Conservation (phyloP, 1,140 invertebrate genomes). For the Drosophila biarmipes region DNA sequence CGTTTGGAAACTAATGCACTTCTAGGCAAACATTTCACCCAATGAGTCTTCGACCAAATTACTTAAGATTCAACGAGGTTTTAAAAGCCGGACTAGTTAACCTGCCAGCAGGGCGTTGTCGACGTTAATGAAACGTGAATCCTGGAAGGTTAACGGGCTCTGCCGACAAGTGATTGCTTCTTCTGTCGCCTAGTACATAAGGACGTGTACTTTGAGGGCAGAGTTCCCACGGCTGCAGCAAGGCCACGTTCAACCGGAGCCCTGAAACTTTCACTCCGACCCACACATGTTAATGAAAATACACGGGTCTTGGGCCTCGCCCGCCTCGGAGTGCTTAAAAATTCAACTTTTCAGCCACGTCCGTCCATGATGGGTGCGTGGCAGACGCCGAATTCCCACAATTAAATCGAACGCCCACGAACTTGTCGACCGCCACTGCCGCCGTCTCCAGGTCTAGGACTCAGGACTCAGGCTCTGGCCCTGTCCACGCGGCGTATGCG, state of each 20-base stretch:
- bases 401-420: constrained; percentile 60
- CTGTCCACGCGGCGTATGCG: constrained; percentile 50
- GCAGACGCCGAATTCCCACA: constrained; percentile 66
- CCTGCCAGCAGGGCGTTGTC: constrained; percentile 54
- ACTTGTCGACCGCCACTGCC: constrained; percentile 17
- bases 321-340: constrained; percentile 33
- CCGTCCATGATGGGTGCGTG: constrained; percentile 41
- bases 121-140: constrained; percentile 65
- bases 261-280: constrained; percentile 42
- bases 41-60: background rate
- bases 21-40: constrained; percentile 23
- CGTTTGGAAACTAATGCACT: constrained; percentile 12
- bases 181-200: constrained; percentile 26
- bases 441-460: constrained; percentile 32
- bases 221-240: constrained; percentile 62
- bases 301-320: constrained; percentile 27
- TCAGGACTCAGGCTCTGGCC: background rate
- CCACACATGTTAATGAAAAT: constrained; percentile 66
- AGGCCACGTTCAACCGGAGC: constrained; percentile 51
- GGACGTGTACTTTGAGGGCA: constrained; percentile 32
- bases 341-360: constrained; percentile 54
- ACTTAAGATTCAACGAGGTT: constrained; percentile 5
- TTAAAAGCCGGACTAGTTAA: constrained; percentile 25
- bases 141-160: constrained; percentile 36
- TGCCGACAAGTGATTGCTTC: constrained; percentile 13